These are phyloP conservation scores for Sipha flava DNA, from an alignment of 1,140 invertebrate species.

Conservation along the genomic window DNA sequence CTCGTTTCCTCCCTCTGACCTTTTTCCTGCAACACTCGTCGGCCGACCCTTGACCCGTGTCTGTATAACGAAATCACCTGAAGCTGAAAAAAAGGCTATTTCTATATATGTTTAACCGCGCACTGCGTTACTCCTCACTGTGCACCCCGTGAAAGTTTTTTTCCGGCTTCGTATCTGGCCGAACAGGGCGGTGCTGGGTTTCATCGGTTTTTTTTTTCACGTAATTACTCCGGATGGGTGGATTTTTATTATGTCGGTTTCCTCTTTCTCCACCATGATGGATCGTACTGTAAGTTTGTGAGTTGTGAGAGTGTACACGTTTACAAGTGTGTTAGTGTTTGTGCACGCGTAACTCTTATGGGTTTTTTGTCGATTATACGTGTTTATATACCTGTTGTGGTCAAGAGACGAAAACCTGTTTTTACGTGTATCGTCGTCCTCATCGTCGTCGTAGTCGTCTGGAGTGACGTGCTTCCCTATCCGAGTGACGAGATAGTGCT, in stretches of 20 bases:
- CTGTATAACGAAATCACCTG: not conserved
- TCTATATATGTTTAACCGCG: too few relatives aligned
- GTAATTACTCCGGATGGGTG: not conserved
- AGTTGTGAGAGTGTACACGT: too few relatives aligned
- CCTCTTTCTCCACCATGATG: not conserved
- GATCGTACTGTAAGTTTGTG: not conserved
- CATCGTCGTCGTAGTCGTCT: not conserved
- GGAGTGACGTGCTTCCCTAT: not conserved
- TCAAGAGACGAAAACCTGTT: conserved; percentile 4
- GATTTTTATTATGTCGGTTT: not conserved
- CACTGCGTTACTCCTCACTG: too few relatives aligned
- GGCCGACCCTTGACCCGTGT: not conserved
- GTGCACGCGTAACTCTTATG: not conserved
- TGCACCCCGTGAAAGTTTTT: not conserved
- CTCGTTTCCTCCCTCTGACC: not conserved
- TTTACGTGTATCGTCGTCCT: not conserved
- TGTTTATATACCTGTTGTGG: not conserved
- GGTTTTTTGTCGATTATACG: not conserved
- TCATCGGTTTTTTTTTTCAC: not conserved
- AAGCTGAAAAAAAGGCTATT: too few relatives aligned
- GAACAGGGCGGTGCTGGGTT: not conserved
- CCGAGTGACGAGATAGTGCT: not conserved
- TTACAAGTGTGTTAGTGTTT: too few relatives aligned
- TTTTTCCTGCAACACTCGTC: not conserved
- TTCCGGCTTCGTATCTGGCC: not conserved